A percentile compares a stretch with the other conserved stretches of the same genome.
phyloP scores from a whole-genome alignment of 2,797 vertebrate genomes.

The Lagodon rhomboides region DNA sequence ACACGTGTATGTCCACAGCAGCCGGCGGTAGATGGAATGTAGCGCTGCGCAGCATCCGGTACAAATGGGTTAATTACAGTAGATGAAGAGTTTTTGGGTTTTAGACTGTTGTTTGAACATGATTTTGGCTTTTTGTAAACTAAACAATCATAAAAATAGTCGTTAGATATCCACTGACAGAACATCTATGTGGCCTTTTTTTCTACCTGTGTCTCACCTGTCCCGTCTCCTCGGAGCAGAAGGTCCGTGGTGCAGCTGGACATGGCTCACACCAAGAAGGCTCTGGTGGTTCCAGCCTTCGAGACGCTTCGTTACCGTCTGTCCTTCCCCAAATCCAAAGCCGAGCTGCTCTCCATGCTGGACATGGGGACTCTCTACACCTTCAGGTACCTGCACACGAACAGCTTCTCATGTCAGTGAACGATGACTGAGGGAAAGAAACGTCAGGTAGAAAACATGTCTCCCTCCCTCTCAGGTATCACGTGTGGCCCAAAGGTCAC shows the following conservation, averaged over 20 bases:
- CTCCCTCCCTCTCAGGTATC: constrained; percentile 85
- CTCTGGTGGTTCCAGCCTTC: constrained; percentile 95
- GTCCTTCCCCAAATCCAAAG: constrained; percentile 96
- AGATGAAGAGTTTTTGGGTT: too few relatives aligned
- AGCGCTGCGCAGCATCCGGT: too few relatives aligned
- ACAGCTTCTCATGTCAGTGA: not conserved
- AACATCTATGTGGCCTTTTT: too few relatives aligned
- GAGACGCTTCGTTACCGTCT: constrained; percentile 95
- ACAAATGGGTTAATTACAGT: too few relatives aligned
- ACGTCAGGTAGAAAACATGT: accelerated
- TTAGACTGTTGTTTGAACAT: too few relatives aligned
- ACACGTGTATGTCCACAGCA: too few relatives aligned
- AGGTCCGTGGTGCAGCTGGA: constrained; percentile 91
- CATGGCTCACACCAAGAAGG: constrained; percentile 89
- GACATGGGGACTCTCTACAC: constrained; percentile 95
- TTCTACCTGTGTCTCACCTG: not conserved
- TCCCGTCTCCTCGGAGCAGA: constrained; percentile 72
- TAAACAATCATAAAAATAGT: too few relatives aligned
- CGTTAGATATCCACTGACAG: too few relatives aligned
- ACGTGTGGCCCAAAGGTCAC: constrained; percentile 95
- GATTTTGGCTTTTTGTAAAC: too few relatives aligned
- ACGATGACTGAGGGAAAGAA: too few relatives aligned
- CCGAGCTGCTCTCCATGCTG: constrained; percentile 95
- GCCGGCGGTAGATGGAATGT: too few relatives aligned
- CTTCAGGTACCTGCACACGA: constrained; percentile 89